phyloP scores from a whole-genome alignment of 2,113 vertebrate species.

The Phylloscopus trochilus region DNA sequence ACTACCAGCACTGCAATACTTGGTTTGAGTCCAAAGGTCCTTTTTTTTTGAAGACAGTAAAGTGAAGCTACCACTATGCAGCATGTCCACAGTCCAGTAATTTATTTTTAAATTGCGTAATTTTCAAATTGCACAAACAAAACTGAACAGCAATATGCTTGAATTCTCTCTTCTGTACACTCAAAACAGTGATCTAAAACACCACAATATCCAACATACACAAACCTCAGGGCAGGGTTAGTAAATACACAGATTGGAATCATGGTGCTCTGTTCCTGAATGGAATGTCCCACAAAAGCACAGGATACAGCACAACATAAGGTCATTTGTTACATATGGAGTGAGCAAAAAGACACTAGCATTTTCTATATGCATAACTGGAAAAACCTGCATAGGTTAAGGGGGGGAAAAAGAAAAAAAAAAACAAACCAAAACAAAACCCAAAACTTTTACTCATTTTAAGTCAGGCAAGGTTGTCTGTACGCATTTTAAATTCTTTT shows the following conservation, averaged over 20 bases:
- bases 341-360: conserved; percentile 85
- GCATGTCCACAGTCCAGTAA: conserved; percentile 86
- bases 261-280: conserved; percentile 84
- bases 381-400: conserved; percentile 87
- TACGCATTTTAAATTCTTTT: conserved; percentile 82
- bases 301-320: conserved; percentile 88
- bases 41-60: conserved; percentile 59
- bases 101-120: conserved; percentile 84
- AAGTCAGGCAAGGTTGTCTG: conserved; percentile 78
- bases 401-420: conserved; percentile 56
- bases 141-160: conserved; percentile 81
- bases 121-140: conserved; percentile 86
- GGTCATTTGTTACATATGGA: conserved; percentile 85
- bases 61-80: conserved; percentile 78
- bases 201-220: conserved; percentile 98
- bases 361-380: conserved; percentile 82
- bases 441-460: conserved; percentile 65
- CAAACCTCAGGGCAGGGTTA: conserved; percentile 88
- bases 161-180: conserved; percentile 91
- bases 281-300: conserved; percentile 91
- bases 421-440: neutral
- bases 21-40: conserved; percentile 20
- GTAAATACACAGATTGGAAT: conserved; percentile 86
- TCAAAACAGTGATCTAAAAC: conserved; percentile 92
- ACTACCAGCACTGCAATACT: conserved; percentile 26